Conservation (phyloP, 1,140 invertebrate genomes). For the Dendroctonus valens region DNA sequence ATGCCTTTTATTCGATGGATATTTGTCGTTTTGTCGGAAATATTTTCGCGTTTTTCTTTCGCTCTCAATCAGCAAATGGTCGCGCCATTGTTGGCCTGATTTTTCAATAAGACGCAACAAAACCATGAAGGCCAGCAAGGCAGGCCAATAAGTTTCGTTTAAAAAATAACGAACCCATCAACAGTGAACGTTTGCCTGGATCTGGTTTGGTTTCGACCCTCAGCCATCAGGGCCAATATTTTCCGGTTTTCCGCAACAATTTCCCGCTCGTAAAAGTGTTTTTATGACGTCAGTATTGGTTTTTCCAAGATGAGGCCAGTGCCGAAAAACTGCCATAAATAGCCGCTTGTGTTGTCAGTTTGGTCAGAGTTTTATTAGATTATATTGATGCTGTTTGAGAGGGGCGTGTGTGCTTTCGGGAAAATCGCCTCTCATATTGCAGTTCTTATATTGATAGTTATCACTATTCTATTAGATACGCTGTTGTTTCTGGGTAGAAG, state of each 20-base stretch:
- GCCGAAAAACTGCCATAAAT: constrained; percentile 34
- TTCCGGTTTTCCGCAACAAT: constrained; percentile 32
- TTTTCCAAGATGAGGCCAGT: constrained; percentile 25
- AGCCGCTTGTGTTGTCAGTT: constrained; percentile 26
- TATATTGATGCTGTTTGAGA: constrained; percentile 26
- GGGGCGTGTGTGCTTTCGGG: no score
- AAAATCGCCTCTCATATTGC: no score
- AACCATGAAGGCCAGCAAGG: no score
- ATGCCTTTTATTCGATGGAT: constrained; percentile 32
- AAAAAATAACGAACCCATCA: no score
- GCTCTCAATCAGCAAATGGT: no score
- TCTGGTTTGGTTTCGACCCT: no score
- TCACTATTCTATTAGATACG: no score
- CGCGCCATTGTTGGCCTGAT: no score
- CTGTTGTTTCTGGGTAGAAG: no score
- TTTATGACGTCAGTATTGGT: constrained; percentile 36
- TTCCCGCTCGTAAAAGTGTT: constrained; percentile 34
- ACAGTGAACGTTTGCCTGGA: neutral
- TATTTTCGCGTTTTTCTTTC: constrained; percentile 3
- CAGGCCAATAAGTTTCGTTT: no score
- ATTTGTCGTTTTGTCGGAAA: constrained; percentile 8
- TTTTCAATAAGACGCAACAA: no score
- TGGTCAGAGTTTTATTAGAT: constrained; percentile 33
- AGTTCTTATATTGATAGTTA: no score
- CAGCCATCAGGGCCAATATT: constrained; percentile 7